Evolutionary conservation across 1,140 invertebrate species (phyloP), one percentile per base, ranked within the genome.

Genomic region (Drosophila nikananu): DNA sequence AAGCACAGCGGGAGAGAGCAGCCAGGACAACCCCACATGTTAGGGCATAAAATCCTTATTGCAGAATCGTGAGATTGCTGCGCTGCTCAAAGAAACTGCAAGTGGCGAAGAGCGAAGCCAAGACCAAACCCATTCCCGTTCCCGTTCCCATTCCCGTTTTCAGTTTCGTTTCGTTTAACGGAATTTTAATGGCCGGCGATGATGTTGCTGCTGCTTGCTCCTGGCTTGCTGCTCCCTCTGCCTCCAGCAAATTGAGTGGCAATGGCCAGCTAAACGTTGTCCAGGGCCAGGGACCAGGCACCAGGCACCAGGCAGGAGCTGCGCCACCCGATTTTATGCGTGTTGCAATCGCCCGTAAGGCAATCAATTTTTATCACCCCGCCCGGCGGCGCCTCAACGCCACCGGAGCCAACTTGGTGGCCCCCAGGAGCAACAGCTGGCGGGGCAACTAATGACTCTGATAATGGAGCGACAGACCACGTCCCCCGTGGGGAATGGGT

Each of bases 341-440:
- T 65, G 63, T 58, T 75, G 60, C 75, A 79, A 78, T 72, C 61
- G 66, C 66, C 61, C 67, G 59, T 46, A 49, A 48, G 81, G 58
- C 77, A 80, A 84, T 84, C 81, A 77, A 84, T 84, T 84, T 84
- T 84, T 84, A 84, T 81, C 48, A 41, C 51, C 37, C 30, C 30
- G 44, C 21, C 44, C 30, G 27, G 21, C 13, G 30, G 17, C 23
- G 17, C 35, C n/a, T 21, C 52, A 25, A 37, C 15, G 7, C 27
- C 42, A 17, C 27, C 52, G 44, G n/a, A n/a, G n/a, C 9, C 48
- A 10, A n/a, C n/a, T n/a, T n/a, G n/a, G 2, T 27, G 46, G 13
- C 23, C 9, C 46, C 46, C 12, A 63, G 37, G 37, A 64, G 72
- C 72, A 77, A 83, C 70, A 83, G 81, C 72, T 77, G 54, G 32